Evolutionary conservation across 2,797 vertebrate species (phyloP).

Genomic region (Rhinogobio ventralis): DNA sequence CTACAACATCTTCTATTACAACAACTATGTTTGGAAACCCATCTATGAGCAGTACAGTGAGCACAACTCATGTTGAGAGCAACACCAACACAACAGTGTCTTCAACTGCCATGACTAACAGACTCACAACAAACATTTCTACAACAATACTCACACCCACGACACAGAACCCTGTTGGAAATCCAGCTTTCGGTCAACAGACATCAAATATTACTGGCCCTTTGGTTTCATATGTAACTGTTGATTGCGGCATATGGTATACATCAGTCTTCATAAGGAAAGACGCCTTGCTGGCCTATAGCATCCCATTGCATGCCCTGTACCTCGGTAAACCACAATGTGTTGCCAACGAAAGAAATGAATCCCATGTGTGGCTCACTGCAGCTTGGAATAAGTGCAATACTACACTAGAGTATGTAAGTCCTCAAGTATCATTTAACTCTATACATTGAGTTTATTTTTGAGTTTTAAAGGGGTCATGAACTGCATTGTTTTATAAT

Average conservation of each 20-base stretch:
- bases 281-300: constrained; percentile 73
- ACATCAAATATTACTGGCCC: too few relatives aligned
- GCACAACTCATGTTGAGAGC: background rate
- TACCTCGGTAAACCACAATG: constrained; percentile 84
- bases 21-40: background rate
- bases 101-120: background rate
- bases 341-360: constrained; percentile 73
- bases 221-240: constrained; percentile 56
- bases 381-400: constrained; percentile 81
- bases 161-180: background rate
- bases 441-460: background rate
- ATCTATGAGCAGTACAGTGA: background rate
- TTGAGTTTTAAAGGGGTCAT: too few relatives aligned
- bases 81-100: background rate
- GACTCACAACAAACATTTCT: background rate
- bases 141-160: background rate
- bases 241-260: constrained; percentile 78
- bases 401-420: constrained; percentile 77
- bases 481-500: too few relatives aligned
- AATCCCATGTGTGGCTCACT: constrained; percentile 78
- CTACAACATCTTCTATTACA: background rate
- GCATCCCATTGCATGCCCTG: constrained; percentile 76
- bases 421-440: constrained; percentile 53
- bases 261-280: constrained; percentile 77
- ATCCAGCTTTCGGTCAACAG: background rate